Conservation (phyloP, 2,113 vertebrate genomes). For the Eidolon helvum region DNA sequence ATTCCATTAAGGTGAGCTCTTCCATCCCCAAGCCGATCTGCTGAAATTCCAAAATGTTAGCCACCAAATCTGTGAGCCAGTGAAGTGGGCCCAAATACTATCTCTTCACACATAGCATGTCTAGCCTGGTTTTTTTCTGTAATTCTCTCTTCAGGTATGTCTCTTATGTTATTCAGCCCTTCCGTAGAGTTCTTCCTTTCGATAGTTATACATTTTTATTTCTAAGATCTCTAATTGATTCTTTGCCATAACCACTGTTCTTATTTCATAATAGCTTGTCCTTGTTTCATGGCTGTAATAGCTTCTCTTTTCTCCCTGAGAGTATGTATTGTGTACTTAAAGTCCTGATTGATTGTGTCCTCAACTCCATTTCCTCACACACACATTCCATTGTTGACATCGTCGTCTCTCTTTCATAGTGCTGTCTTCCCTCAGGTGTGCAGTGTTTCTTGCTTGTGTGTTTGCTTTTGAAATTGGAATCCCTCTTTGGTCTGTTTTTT, state of each 20-base stretch:
- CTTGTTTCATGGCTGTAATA: not conserved
- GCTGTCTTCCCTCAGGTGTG: not conserved
- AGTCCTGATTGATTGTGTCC: not conserved
- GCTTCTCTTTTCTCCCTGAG: not conserved
- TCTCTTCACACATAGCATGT: not conserved
- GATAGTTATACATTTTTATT: not conserved
- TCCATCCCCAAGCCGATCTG: constrained; percentile 87
- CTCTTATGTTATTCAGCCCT: not conserved
- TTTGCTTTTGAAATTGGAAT: not conserved
- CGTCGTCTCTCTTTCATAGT: not conserved
- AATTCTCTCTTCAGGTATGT: not conserved
- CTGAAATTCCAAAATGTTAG: constrained; percentile 84
- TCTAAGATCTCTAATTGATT: not conserved
- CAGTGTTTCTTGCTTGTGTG: not conserved
- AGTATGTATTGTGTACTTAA: too few species aligned
- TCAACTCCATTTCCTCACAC: not conserved
- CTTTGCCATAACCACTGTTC: not conserved
- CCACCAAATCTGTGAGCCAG: not conserved
- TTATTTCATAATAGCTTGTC: not conserved
- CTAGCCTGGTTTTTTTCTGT: not conserved
- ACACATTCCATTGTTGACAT: not conserved
- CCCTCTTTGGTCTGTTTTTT: not conserved
- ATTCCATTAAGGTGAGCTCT: constrained; percentile 85
- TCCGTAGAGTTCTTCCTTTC: not conserved
- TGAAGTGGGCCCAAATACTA: not conserved